Evolutionary conservation across 2,888 invertebrate genomes (phyloP), one percentile per base, ranked within the genome.

Genomic region (Epicampocera succincta): DNA sequence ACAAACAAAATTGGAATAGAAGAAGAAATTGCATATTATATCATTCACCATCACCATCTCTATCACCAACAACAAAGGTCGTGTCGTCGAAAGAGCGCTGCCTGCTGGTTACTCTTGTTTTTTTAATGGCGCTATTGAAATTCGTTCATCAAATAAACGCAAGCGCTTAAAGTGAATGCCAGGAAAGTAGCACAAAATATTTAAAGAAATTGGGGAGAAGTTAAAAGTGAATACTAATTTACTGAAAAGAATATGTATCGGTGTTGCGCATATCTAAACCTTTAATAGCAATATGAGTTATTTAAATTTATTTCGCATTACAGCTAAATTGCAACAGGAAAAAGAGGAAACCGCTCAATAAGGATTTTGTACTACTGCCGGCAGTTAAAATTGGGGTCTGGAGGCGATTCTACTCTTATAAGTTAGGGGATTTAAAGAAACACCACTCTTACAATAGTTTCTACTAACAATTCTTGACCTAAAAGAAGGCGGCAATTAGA

Each of bases 21-120:
- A 69, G 25, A 25, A 25, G 21, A 44, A 77, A 72, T 38, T 60
- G 66, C 66, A 66, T 44, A 60, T 60, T 80, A 80, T 80, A 80
- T 72, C 56, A 76, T 66, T 72, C 69, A 72, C 60, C 65, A 80
- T 80, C 63, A 72, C 65, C 71, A 71, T 80, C 52, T 65, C 56
- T 56, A 74, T 69, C 60, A 74, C 69, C 48, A 66, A 40, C 17
- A 56, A 29, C 56, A 25, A 5, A 3, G 25, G 33, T 21, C 11
- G 50, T 72, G 17, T 42, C 72, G 48, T 72, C 48, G 40, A 42
- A 60, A 25, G 2, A 25, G 25, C 5, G 25, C 3, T 5, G 25
- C 25, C 25, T 25, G 25, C 25, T 25, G 25, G n/a, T 5, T 25
- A 5, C 25, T 25, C 25, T 25, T 25, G 25, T 25, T 25, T n/a